Evolutionary conservation across 2,888 invertebrate species (phyloP).

Genomic region (Callinectes sapidus): DNA sequence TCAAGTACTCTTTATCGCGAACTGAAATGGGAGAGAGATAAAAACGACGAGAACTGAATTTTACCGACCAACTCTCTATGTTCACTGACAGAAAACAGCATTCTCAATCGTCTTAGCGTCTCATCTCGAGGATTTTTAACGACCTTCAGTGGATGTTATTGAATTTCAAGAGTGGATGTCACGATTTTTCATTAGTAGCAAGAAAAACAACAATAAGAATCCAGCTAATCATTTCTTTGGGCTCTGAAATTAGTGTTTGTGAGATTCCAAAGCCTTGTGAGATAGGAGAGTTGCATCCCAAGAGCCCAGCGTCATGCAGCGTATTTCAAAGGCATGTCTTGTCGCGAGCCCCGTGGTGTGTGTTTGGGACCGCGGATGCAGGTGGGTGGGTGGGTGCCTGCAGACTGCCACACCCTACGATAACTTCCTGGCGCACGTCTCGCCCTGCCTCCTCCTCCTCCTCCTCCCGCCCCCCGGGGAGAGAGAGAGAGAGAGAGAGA

Average conservation of each 20-base stretch:
- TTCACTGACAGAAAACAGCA: not conserved
- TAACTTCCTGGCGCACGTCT: constrained; percentile 6
- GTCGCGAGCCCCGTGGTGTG: not conserved
- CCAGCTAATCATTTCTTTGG: too few species aligned
- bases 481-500: constrained; percentile 31
- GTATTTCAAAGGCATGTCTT: not conserved
- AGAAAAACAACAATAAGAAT: too few species aligned
- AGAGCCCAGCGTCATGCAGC: not conserved
- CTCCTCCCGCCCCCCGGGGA: not conserved
- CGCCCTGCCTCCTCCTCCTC: not conserved
- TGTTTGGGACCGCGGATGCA: constrained; percentile 6
- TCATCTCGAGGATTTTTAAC: not conserved
- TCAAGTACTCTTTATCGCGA: constrained; percentile 15
- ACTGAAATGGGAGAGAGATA: not conserved
- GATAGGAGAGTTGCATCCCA: not conserved
- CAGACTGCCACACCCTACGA: constrained; percentile 7
- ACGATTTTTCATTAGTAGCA: too few species aligned
- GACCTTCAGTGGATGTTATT: too few species aligned
- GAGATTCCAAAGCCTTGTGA: too few species aligned
- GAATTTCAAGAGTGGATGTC: too few species aligned
- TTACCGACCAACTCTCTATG: not conserved
- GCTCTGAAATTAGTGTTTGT: too few species aligned
- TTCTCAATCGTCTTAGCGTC: not conserved
- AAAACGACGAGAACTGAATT: not conserved
- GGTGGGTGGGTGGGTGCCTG: constrained; percentile 1